Evolutionary conservation across 2,888 invertebrate genomes (phyloP).

Genomic region (Sminthurides aquaticus): DNA sequence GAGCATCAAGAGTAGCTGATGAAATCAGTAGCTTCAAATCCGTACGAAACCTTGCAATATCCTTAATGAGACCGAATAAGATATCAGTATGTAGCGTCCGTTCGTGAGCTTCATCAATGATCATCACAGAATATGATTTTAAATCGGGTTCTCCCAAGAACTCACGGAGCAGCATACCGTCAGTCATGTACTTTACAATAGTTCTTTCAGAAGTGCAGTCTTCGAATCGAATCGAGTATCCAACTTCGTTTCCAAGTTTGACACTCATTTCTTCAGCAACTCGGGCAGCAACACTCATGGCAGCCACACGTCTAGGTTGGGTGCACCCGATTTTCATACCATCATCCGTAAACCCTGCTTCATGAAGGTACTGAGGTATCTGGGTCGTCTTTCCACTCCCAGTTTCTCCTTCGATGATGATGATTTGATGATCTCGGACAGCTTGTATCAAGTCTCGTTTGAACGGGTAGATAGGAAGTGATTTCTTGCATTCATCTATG

Average conservation of each 20-base stretch:
- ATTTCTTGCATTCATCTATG: constrained; percentile 84
- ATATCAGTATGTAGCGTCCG: constrained; percentile 96
- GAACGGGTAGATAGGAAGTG: constrained; percentile 90
- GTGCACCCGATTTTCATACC: constrained; percentile 85
- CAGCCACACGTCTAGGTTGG: constrained; percentile 92
- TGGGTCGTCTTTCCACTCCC: constrained; percentile 99
- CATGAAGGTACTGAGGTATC: constrained; percentile 94
- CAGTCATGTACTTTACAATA: constrained; percentile 97
- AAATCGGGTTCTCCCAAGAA: constrained; percentile 96
- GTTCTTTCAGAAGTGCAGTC: constrained; percentile 98
- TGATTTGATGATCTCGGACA: constrained; percentile 76
- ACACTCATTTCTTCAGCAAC: constrained; percentile 97
- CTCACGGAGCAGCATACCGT: constrained; percentile 93
- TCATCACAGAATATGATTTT: constrained; percentile 93
- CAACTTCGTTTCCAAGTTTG: constrained; percentile 87
- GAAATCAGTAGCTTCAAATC: constrained; percentile 95
- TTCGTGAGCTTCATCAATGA: constrained; percentile 99
- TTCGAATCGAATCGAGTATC: constrained; percentile 86
- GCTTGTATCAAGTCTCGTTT: constrained; percentile 80
- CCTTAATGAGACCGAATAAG: constrained; percentile 92
- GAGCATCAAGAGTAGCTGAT: constrained; percentile 94
- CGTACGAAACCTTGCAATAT: constrained; percentile 84
- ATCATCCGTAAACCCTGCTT: constrained; percentile 75
- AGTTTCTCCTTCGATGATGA: constrained; percentile 97
- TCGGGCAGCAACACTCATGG: constrained; percentile 98